A percentile compares a stretch with the other conserved stretches of the same genome.
phyloP scores from a whole-genome alignment of 2,888 invertebrate genomes.

The Agonum fuliginosum region DNA sequence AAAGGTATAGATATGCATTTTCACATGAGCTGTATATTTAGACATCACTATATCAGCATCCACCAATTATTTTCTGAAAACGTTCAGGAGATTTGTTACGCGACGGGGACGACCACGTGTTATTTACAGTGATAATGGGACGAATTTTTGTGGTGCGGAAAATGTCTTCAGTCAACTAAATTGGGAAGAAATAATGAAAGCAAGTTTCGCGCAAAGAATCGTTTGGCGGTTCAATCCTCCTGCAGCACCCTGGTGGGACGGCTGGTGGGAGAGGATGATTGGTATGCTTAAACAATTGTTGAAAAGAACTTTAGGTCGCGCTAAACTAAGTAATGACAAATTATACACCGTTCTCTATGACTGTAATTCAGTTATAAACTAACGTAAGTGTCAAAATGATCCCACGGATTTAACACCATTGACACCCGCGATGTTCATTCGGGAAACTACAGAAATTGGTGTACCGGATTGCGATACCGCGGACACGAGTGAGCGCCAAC shows the following conservation, averaged over 20 bases:
- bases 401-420: too few species aligned
- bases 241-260: constrained; percentile 70
- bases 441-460: too few species aligned
- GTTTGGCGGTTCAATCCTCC: constrained; percentile 67
- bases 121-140: constrained; percentile 68
- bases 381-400: too few species aligned
- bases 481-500: too few species aligned
- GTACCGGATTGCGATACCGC: too few species aligned
- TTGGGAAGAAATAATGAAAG: constrained; percentile 60
- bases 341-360: too few species aligned
- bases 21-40: constrained; percentile 68
- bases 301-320: constrained; percentile 61
- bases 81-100: constrained; percentile 65
- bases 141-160: constrained; percentile 66
- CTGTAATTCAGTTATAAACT: too few species aligned
- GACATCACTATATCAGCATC: constrained; percentile 65
- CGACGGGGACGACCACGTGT: constrained; percentile 65
- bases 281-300: constrained; percentile 67
- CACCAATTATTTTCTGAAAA: constrained; percentile 64
- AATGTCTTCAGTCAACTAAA: constrained; percentile 63
- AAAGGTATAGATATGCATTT: constrained; percentile 66
- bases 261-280: constrained; percentile 69
- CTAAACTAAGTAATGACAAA: too few species aligned
- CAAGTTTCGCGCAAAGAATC: constrained; percentile 53
- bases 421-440: too few species aligned